Percentiles rank a stretch among this genome's conserved stretches.
Evolutionary conservation across 2,113 vertebrate genomes (phyloP).

Genomic region (Eira barbara): DNA sequence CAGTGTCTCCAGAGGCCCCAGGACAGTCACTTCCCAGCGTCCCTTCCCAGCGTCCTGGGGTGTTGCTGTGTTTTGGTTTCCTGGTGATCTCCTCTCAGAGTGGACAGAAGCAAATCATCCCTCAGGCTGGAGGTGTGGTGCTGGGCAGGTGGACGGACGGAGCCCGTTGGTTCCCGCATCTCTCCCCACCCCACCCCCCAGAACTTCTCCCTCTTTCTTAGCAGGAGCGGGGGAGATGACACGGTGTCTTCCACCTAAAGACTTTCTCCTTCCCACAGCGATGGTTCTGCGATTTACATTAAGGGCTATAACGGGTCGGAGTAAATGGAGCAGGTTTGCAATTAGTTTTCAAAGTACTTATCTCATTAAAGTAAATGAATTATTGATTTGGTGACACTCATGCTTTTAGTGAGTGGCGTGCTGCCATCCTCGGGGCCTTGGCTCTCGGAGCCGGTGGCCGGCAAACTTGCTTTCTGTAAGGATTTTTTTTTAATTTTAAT

Average conservation of each 20-base stretch:
- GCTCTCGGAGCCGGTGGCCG: slow-evolving; percentile 79
- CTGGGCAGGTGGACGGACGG: accelerated
- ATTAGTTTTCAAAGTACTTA: slow-evolving; percentile 98
- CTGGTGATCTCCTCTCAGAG: not conserved
- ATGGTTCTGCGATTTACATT: slow-evolving; percentile 85
- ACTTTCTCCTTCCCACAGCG: slow-evolving; percentile 78
- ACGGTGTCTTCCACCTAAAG: slow-evolving; percentile 33
- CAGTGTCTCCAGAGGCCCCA: not conserved
- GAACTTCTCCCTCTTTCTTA: slow-evolving; percentile 64
- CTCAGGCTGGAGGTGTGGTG: not conserved
- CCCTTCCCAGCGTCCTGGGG: accelerated
- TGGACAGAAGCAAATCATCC: accelerated
- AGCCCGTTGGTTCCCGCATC: not conserved
- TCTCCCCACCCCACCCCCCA: not conserved
- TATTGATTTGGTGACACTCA: slow-evolving; percentile 98
- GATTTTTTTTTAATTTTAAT: slow-evolving; percentile 65
- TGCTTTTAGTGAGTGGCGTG: slow-evolving; percentile 92
- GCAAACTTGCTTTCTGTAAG: slow-evolving; percentile 59
- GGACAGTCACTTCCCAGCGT: not conserved
- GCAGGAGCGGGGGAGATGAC: slow-evolving; percentile 60
- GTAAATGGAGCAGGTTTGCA: slow-evolving; percentile 94
- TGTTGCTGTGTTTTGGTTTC: not conserved
- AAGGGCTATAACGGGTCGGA: slow-evolving; percentile 86
- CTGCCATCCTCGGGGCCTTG: slow-evolving; percentile 86
- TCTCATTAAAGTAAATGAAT: slow-evolving; percentile 99